A percentile compares a stretch with the other conserved stretches of the same genome.
Evolutionary conservation across 2,113 vertebrate species (phyloP).

Genomic region (Sylvietta virens): DNA sequence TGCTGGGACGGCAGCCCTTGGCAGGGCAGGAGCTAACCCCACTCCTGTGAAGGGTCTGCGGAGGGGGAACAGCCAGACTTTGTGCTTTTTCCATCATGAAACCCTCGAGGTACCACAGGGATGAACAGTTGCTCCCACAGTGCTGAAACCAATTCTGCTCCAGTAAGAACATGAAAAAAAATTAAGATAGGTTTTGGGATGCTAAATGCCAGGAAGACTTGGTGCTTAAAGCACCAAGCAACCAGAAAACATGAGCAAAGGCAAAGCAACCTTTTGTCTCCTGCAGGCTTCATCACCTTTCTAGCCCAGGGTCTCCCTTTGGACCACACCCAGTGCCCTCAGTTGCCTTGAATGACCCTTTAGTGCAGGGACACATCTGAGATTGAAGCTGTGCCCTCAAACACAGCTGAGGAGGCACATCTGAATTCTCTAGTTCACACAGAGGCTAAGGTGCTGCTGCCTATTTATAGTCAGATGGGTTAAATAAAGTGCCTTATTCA

Average conservation of each 20-base stretch:
- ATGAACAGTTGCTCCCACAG: not conserved
- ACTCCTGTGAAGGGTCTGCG: not conserved
- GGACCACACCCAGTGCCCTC: not conserved
- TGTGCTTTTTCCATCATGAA: not conserved
- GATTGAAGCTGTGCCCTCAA: not conserved
- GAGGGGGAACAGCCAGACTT: not conserved
- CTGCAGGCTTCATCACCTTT: not conserved
- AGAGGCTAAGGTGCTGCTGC: not conserved
- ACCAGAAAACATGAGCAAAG: not conserved
- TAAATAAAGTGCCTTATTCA: constrained; percentile 48
- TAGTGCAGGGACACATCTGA: not conserved
- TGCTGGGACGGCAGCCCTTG: not conserved
- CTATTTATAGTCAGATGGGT: constrained; percentile 49
- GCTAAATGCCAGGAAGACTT: not conserved
- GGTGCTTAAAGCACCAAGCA: not conserved
- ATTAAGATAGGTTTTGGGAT: not conserved
- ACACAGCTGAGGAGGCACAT: not conserved
- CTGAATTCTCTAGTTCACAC: not conserved
- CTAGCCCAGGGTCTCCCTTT: not conserved
- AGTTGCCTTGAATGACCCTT: not conserved
- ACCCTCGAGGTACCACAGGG: not conserved
- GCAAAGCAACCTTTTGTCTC: not conserved
- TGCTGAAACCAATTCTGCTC: not conserved
- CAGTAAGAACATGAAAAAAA: not conserved
- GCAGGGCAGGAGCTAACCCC: not conserved